phyloP scores from a whole-genome alignment of 2,797 vertebrate genomes.

The Chloroceryle amazona region DNA sequence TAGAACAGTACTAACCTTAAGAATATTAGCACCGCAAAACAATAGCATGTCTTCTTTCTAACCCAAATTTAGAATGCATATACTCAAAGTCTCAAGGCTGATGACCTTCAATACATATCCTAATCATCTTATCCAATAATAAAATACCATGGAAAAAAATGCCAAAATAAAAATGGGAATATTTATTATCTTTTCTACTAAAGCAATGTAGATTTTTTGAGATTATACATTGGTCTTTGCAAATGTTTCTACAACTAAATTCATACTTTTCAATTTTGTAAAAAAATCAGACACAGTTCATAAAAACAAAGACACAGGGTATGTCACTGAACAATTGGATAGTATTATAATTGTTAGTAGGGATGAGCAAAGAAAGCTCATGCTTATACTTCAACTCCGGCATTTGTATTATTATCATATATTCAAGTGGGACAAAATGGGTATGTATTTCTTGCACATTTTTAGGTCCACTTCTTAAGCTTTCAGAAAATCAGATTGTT shows the following conservation, averaged over 20 bases:
- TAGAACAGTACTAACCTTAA: background rate
- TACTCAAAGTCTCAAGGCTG: background rate
- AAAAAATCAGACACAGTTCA: constrained; percentile 75
- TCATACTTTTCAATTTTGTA: constrained; percentile 51
- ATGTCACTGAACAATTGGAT: constrained; percentile 35
- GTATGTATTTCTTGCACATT: constrained; percentile 44
- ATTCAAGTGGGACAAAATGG: constrained; percentile 20
- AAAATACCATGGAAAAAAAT: constrained; percentile 69
- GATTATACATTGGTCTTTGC: constrained; percentile 66
- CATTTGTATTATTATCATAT: constrained; percentile 42
- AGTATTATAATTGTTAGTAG: constrained; percentile 52
- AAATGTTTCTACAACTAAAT: constrained; percentile 67
- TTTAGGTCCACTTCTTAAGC: constrained; percentile 53
- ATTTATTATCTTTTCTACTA: constrained; percentile 78
- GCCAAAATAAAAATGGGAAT: constrained; percentile 80
- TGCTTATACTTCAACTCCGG: constrained; percentile 49
- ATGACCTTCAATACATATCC: background rate
- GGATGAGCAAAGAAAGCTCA: constrained; percentile 70
- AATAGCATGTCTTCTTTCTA: background rate
- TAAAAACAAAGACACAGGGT: constrained; percentile 53
- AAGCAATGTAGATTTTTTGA: constrained; percentile 70
- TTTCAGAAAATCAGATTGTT: constrained; percentile 37
- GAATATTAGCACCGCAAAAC: background rate
- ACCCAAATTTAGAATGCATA: background rate
- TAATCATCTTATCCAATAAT: background rate